Evolutionary conservation across 92 coral and sea anemone species (phyloP), one percentile per base, ranked within the genome.

Genomic region (Phenganax subtilis): DNA sequence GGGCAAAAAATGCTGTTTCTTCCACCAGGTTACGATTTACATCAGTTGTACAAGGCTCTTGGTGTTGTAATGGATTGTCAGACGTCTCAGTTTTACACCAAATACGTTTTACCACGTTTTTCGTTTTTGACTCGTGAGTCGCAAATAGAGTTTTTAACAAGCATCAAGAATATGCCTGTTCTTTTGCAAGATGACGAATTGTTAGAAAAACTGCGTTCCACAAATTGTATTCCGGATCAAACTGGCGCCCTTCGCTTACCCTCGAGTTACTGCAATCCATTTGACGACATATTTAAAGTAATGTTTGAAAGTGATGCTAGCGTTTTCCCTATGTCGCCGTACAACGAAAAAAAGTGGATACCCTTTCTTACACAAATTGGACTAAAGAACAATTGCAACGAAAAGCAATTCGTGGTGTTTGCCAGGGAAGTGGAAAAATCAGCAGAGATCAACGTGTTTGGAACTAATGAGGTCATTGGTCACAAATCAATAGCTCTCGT

Each of bases 401-500:
- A 70, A 37, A 29, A 81, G 77, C 54, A 68, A 14, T 81, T 81
- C 56, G 11, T 57, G 10, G 1, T 27, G 57, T 70, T 81, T 61
- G 74, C 75, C 11, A 55, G 20, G 10, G 30, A 54, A 54, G 77
- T 81, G 6, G 77, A 56, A 71, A 20, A 70, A 12, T 47, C 55
- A 1, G 85, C 85, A 57, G 14, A 16, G 55, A 9, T 5, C 47
- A 37, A 3, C 8, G 9, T 30, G 54, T n/a, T 27, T 9, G 70
- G 28, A 15, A 30, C 55, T 51, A 68, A 55, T 60, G 37, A 12
- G 28, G 56, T 28, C 54, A 55, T 65, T 55, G 47, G 57, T 17
- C 8, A 69, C 51, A 52, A 59, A 28, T 81, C 85, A 10, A 56
- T 69, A 55, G 85, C 75, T n/a, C 85, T 81, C 57, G 85, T 81